Percentiles rank a stretch among this genome's conserved stretches.
phyloP scores from a whole-genome alignment of 35 echinoderm and acorn worm genomes.

The Acanthaster planci region DNA sequence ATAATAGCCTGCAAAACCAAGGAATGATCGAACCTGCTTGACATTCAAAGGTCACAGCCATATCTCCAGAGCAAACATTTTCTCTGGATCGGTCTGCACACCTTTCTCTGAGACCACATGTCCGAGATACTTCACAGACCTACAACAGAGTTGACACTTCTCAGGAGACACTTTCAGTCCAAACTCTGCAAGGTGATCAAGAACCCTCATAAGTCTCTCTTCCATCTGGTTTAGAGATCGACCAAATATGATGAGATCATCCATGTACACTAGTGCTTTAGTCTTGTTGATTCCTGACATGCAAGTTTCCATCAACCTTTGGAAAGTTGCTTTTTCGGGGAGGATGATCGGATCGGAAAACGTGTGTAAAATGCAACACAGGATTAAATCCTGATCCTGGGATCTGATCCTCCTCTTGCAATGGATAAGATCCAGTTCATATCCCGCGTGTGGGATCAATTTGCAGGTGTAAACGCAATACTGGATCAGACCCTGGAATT shows the following conservation, averaged over 20 bases:
- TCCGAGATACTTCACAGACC: conserved; percentile 52
- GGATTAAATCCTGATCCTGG: conserved; percentile 26
- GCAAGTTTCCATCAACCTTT: conserved; percentile 62
- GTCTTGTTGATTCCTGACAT: conserved; percentile 38
- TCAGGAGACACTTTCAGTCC: conserved; percentile 66
- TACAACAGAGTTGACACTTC: conserved; percentile 62
- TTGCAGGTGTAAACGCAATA: conserved; percentile 54
- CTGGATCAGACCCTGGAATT: conserved; percentile 28
- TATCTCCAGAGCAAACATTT: conserved; percentile 31
- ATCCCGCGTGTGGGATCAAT: conserved; percentile 48
- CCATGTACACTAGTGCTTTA: conserved; percentile 63
- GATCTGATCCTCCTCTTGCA: too few species aligned
- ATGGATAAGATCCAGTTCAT: conserved; percentile 60
- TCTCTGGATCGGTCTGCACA: conserved; percentile 34
- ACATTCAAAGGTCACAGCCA: too few species aligned
- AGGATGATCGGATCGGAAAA: too few species aligned
- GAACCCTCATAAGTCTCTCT: conserved; percentile 34
- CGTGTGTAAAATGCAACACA: conserved; percentile 45
- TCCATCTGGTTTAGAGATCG: conserved; percentile 40
- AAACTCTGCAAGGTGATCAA: conserved; percentile 38
- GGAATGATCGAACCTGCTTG: too few species aligned
- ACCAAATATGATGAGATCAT: conserved; percentile 66
- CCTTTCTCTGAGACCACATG: conserved; percentile 54
- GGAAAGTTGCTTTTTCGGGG: conserved; percentile 76
- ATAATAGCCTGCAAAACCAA: conserved; percentile 55